Evolutionary conservation across 1,140 invertebrate species (phyloP), one percentile per base, ranked within the genome.

Genomic region (Chionoecetes opilio): DNA sequence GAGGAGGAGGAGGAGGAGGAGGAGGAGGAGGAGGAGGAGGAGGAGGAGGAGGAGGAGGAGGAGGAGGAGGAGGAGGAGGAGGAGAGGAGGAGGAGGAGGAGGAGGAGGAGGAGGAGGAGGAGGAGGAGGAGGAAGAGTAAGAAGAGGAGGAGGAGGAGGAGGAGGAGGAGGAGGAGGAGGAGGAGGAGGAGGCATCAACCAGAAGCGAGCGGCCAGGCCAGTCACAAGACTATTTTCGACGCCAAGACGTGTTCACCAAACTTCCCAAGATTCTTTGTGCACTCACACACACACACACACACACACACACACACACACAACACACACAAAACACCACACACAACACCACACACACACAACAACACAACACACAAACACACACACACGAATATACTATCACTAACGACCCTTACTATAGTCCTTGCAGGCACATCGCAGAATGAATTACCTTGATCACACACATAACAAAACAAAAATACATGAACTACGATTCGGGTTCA

Each of bases 141-240:
- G 63, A 75, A 26, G 85, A 87, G 85, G 37, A 37, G n/a, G 85
- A 34, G 29, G 37, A 26, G 32, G 85, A 32, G 85, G 85, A 37
- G n/a, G 37, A 26, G 37, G 85, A 87, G 85, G 37, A 87, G 34
- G 85, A 87, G 85, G 85, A 87, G 63, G 63, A 75, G 63, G 63
- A 75, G n/a, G 63, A 75, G 63, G 63, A n/a, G 63, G 63, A n/a
- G 8, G n/a, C 2, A 75, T 75, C 21, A 75, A 11, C 21, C 21
- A n/a, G 63, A 75, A n/a, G 85, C 32, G 85, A 38, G 85, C 32
- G 85, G 26, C 34, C 32, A 88, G 85, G 26, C 34, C 32, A 88
- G 34, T 75, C 63, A 75, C 63, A 8, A n/a, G 63, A 6, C 21
- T 75, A 75, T 75, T 75, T 75, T n/a, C 3, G 63, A 75, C n/a